A percentile compares a stretch with the other conserved stretches of the same genome.
These are phyloP conservation scores for Pristionchus entomophagus DNA, from an alignment of 2,888 invertebrate species.

Conservation along the genomic window DNA sequence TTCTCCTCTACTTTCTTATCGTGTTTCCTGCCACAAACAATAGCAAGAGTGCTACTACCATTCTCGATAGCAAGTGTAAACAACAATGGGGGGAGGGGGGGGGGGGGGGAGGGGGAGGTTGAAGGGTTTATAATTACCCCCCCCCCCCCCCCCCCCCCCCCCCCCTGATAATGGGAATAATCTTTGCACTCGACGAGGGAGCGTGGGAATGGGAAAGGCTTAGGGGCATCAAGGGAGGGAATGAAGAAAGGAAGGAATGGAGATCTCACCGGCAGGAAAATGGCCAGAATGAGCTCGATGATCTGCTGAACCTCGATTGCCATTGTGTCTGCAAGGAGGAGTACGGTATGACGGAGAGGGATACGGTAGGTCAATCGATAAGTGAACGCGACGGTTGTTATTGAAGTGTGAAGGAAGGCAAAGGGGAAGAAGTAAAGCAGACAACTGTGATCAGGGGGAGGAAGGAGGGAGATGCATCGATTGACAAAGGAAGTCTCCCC, in stretches of 20 bases:
- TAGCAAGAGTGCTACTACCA: neutral
- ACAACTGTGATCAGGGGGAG: conserved; percentile 21
- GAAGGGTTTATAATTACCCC: conserved; percentile 2
- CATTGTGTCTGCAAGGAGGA: conserved; percentile 55
- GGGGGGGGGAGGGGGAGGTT: neutral
- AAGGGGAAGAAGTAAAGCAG: neutral
- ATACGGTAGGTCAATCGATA: conserved; percentile 5
- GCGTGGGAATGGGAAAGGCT: neutral
- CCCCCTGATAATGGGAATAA: neutral
- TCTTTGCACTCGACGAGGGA: neutral
- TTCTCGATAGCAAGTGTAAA: neutral
- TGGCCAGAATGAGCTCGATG: conserved; percentile 73
- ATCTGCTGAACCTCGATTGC: conserved; percentile 71
- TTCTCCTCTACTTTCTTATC: neutral
- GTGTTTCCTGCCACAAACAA: no score
- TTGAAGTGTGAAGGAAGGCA: neutral
- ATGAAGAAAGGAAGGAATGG: no score
- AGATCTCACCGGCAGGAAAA: conserved; percentile 69
- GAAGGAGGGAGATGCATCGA: conserved; percentile 20
- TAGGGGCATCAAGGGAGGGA: conserved; percentile 23
- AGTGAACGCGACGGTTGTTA: neutral
- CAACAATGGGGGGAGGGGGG: neutral
- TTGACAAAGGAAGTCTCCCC: neutral
- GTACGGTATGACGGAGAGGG: neutral
- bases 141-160: neutral